Evolutionary conservation across 2,888 invertebrate species (phyloP).

Genomic region (Calliphora vomitoria): DNA sequence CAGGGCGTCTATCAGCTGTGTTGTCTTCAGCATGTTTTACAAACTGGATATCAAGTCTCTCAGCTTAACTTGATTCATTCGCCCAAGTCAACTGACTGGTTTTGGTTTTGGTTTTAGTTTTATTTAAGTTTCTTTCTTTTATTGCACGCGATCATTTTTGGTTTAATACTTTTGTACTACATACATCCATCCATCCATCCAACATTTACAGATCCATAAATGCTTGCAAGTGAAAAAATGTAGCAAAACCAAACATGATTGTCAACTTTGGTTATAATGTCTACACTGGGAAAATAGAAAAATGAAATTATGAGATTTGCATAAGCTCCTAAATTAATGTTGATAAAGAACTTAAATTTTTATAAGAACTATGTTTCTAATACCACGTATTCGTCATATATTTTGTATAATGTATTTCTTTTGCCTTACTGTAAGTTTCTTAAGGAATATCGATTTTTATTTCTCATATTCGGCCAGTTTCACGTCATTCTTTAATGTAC

Average conservation of each 20-base stretch:
- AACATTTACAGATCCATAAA: slow-evolving; percentile 42
- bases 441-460: no score
- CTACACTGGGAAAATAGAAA: slow-evolving; percentile 38
- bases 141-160: slow-evolving; percentile 68
- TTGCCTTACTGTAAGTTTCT: no score
- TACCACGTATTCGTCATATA: no score
- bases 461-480: no score
- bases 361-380: no score
- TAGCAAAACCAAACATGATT: slow-evolving; percentile 62
- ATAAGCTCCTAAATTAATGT: no score
- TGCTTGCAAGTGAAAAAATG: slow-evolving; percentile 3
- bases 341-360: no score
- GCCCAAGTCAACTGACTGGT: slow-evolving; percentile 64
- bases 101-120: slow-evolving; percentile 52
- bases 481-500: no score
- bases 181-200: slow-evolving; percentile 39
- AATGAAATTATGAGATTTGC: background rate
- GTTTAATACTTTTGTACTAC: slow-evolving; percentile 49
- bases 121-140: slow-evolving; percentile 11
- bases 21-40: slow-evolving; percentile 55
- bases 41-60: slow-evolving; percentile 64
- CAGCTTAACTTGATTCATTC: background rate
- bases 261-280: slow-evolving; percentile 57
- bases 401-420: no score
- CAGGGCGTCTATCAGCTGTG: slow-evolving; percentile 70